Percentiles rank a stretch among this genome's conserved stretches.
phyloP scores from a whole-genome alignment of 2,888 invertebrate species.

The Diploptera punctata region DNA sequence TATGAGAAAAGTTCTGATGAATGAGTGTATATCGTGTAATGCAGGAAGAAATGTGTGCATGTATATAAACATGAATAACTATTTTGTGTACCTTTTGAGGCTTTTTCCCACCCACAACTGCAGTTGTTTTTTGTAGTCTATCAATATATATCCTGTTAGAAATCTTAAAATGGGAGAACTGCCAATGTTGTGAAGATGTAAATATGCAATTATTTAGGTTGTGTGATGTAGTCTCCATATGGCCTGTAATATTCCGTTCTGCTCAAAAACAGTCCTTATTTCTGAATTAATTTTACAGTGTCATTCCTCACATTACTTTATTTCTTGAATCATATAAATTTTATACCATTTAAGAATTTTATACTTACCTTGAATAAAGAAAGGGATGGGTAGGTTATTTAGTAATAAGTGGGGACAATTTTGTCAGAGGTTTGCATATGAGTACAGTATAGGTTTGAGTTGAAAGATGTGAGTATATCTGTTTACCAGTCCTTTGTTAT shows the following conservation, averaged over 20 bases:
- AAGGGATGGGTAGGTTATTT: constrained; percentile 5
- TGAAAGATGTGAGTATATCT: background rate
- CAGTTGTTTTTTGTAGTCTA: constrained; percentile 15
- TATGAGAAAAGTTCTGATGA: background rate
- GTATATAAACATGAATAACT: constrained; percentile 22
- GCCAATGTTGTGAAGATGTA: background rate
- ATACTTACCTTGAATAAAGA: constrained; percentile 17
- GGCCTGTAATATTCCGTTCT: constrained; percentile 27
- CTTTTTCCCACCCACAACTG: constrained; percentile 15
- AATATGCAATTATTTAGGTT: constrained; percentile 13
- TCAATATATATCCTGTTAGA: constrained; percentile 4
- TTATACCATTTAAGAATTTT: constrained; percentile 16
- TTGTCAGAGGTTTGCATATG: background rate
- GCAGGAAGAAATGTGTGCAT: constrained; percentile 6
- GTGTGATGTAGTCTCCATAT: constrained; percentile 10
- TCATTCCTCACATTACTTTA: background rate
- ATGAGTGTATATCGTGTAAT: background rate
- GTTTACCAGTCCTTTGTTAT: background rate
- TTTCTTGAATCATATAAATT: constrained; percentile 7
- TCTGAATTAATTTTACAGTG: background rate
- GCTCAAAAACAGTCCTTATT: constrained; percentile 6
- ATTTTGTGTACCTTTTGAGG: constrained; percentile 27
- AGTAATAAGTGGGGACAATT: background rate
- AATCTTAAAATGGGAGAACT: background rate
- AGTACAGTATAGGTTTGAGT: background rate